Evolutionary conservation across 1,140 invertebrate genomes (phyloP).

Genomic region (Whitmania pigra): DNA sequence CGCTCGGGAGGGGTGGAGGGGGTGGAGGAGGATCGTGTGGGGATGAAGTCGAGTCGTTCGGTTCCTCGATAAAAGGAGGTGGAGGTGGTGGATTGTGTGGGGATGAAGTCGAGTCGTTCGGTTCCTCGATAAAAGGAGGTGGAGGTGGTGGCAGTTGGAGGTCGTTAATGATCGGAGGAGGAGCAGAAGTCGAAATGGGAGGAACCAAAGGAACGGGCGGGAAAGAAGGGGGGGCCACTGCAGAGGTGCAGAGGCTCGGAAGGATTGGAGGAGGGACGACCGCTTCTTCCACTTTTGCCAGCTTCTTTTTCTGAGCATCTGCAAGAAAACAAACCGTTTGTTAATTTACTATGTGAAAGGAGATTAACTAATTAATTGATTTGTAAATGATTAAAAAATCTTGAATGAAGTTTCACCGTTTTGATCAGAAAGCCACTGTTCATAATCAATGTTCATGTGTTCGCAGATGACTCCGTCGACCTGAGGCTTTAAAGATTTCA

Average conservation of each 20-base stretch:
- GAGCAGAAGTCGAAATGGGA: constrained; percentile 12
- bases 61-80: background rate
- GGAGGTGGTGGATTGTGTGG: background rate
- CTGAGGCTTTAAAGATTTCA: constrained; percentile 67
- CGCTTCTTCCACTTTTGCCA: background rate
- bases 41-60: constrained; percentile 6
- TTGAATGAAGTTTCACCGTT: background rate
- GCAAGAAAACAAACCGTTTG: background rate
- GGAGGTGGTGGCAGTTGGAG: background rate
- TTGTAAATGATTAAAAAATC: no score
- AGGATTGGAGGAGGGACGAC: background rate
- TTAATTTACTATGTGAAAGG: background rate
- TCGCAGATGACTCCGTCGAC: constrained; percentile 79
- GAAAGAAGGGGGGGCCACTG: no score
- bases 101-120: constrained; percentile 6
- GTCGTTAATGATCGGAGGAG: background rate
- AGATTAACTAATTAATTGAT: background rate
- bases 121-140: background rate
- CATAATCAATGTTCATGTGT: constrained; percentile 61
- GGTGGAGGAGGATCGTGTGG: background rate
- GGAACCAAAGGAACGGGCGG: constrained; percentile 16
- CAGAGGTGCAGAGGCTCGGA: no score
- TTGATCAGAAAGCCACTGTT: constrained; percentile 11
- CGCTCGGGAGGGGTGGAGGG: constrained; percentile 20
- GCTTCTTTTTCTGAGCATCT: constrained; percentile 6